Percentiles rank a stretch among this genome's conserved stretches.
Evolutionary conservation across 2,888 invertebrate genomes (phyloP).

Genomic region (Drosophila koepferae): DNA sequence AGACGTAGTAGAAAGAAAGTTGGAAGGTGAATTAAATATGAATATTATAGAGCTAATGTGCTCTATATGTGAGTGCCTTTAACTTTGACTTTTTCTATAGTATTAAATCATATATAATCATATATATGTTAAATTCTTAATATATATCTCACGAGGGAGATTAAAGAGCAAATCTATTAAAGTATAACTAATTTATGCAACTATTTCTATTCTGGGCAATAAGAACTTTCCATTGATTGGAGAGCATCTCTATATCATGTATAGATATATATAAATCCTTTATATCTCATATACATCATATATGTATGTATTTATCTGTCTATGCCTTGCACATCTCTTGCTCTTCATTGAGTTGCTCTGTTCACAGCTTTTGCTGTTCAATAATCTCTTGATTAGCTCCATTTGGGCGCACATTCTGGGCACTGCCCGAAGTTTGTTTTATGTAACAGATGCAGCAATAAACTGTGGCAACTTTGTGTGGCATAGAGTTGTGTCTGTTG

Average conservation of each 20-base stretch:
- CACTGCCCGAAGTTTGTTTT: neutral
- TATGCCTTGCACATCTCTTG: neutral
- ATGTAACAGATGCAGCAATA: slow-evolving; percentile 17
- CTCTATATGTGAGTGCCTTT: too few species aligned
- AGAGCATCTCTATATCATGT: too few species aligned
- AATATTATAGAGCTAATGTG: too few species aligned
- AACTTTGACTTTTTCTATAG: too few species aligned
- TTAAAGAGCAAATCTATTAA: too few species aligned
- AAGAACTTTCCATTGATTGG: neutral
- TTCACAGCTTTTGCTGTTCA: neutral
- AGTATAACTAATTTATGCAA: too few species aligned
- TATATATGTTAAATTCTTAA: too few species aligned
- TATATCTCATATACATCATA: neutral
- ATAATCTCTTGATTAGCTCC: slow-evolving; percentile 4
- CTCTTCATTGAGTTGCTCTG: neutral
- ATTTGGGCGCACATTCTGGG: neutral
- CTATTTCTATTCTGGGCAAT: too few species aligned
- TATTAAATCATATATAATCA: too few species aligned
- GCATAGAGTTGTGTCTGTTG: slow-evolving; percentile 13
- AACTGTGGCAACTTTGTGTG: slow-evolving; percentile 7
- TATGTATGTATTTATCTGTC: neutral
- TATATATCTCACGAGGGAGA: too few species aligned
- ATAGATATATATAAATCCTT: neutral
- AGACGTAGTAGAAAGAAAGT: too few species aligned
- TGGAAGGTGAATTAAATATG: too few species aligned